Evolutionary conservation across 1,140 invertebrate genomes (phyloP).

Genomic region (Parasteatoda tepidariorum): DNA sequence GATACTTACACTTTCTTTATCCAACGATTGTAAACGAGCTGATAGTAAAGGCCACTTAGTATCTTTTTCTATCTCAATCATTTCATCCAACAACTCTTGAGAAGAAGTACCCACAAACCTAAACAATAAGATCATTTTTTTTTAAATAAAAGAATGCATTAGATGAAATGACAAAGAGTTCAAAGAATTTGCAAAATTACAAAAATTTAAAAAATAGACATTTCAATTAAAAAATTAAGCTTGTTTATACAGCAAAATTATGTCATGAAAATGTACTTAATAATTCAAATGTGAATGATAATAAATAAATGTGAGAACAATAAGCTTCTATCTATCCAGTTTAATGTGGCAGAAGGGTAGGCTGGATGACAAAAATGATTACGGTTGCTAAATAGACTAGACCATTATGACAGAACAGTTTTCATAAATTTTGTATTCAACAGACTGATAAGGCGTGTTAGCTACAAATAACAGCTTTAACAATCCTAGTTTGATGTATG

Average conservation of each 20-base stretch:
- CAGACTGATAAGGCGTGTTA: no score
- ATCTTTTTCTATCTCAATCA: conserved; percentile 75
- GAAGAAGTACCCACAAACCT: conserved; percentile 59
- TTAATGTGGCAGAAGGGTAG: no score
- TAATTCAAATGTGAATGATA: no score
- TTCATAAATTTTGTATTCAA: no score
- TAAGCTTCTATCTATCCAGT: no score
- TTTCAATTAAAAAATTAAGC: background rate
- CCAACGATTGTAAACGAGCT: conserved; percentile 81
- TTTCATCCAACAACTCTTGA: conserved; percentile 78
- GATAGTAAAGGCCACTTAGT: conserved; percentile 80
- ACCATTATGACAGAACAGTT: no score
- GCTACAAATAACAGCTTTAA: no score
- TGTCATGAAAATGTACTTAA: no score
- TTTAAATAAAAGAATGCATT: background rate
- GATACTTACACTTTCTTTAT: conserved; percentile 71
- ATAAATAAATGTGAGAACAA: no score
- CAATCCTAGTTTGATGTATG: no score
- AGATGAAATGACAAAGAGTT: background rate
- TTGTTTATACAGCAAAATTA: background rate
- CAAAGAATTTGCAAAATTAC: background rate
- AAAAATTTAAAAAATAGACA: background rate
- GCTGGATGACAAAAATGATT: no score
- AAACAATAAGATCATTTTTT: background rate
- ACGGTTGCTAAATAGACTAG: no score